These are phyloP conservation scores for Artibeus lituratus DNA, from an alignment of 2,797 vertebrate species.

Conservation along the genomic window DNA sequence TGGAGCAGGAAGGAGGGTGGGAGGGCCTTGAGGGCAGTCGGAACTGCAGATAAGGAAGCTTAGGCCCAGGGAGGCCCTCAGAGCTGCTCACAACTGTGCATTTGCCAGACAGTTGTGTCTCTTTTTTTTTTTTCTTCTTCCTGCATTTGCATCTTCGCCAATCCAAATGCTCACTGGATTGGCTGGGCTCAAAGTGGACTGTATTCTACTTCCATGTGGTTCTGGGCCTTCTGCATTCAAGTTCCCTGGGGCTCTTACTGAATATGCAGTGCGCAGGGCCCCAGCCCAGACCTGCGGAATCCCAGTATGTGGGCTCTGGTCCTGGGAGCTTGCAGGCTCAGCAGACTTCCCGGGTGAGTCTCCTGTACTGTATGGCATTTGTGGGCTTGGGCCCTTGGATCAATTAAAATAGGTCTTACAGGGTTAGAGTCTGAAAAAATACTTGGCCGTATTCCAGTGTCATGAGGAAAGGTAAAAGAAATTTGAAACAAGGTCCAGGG, in stretches of 20 bases:
- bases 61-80: neutral
- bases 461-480: neutral
- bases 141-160: neutral
- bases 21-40: neutral
- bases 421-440: slow-evolving; percentile 2
- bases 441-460: neutral
- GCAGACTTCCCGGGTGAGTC: neutral
- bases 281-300: neutral
- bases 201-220: neutral
- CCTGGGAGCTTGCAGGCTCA: neutral
- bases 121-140: neutral
- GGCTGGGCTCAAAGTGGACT: too few species aligned
- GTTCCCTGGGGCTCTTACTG: neutral
- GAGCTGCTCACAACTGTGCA: neutral
- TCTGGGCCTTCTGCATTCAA: neutral
- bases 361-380: neutral
- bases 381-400: neutral
- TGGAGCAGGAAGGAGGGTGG: neutral
- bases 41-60: neutral
- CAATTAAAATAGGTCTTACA: neutral
- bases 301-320: neutral
- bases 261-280: neutral
- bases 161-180: neutral
- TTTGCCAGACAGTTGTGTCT: too few species aligned
- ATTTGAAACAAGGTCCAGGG: neutral